Conservation (phyloP, 2,797 vertebrate genomes). For the Oceanodroma leucorhoa region DNA sequence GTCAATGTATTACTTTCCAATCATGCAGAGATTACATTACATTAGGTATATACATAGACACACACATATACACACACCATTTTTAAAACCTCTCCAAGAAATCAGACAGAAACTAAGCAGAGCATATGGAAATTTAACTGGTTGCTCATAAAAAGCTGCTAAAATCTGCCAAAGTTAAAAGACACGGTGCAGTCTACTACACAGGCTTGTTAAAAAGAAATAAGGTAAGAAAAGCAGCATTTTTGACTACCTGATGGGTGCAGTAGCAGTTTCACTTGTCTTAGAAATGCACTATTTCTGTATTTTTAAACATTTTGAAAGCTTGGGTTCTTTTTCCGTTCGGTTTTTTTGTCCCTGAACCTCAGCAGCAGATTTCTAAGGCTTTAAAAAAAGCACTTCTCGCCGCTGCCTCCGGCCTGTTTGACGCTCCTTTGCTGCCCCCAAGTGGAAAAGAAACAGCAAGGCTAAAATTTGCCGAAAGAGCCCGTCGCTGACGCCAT, state of each 20-base stretch:
- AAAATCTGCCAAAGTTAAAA: slow-evolving; percentile 30
- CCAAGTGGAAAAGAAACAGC: slow-evolving; percentile 67
- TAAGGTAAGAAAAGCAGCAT: not conserved
- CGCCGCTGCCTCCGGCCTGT: not conserved
- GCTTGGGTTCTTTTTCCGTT: not conserved
- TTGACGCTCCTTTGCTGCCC: slow-evolving; percentile 85
- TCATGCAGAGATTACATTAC: not conserved
- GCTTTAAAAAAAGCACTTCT: not conserved
- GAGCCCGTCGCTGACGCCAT: not conserved
- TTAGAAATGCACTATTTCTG: not conserved
- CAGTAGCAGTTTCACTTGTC: not conserved
- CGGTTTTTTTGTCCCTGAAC: not conserved
- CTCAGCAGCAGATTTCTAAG: not conserved
- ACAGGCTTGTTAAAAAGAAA: not conserved
- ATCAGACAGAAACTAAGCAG: not conserved
- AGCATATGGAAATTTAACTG: slow-evolving; percentile 25
- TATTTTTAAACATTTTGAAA: not conserved
- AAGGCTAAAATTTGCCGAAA: not conserved
- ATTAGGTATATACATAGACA: not conserved
- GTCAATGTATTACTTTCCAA: not conserved
- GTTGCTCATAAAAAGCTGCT: slow-evolving; percentile 40
- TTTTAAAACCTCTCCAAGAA: not conserved
- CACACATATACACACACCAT: not conserved
- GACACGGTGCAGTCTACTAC: not conserved
- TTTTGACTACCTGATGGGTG: not conserved